phyloP scores from a whole-genome alignment of 1,140 invertebrate species.

The Zaprionus inermis region DNA sequence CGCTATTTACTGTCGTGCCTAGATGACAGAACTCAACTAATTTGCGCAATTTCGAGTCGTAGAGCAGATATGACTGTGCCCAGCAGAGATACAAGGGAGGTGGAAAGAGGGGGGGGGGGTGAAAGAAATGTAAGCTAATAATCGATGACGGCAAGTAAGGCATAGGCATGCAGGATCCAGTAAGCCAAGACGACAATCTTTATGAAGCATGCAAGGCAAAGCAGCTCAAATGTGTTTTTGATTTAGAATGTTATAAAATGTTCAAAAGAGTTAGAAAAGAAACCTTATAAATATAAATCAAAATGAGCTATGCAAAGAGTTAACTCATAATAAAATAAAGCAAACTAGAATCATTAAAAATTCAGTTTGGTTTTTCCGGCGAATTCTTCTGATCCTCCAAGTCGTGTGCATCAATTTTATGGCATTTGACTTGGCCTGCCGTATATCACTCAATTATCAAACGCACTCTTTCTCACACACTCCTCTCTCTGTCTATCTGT shows the following conservation, averaged over 20 bases:
- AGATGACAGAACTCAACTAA: constrained; percentile 21
- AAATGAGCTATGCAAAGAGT: no score
- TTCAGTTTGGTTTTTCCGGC: not conserved
- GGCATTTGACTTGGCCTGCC: constrained; percentile 28
- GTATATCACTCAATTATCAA: constrained; percentile 76
- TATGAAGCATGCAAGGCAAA: no score
- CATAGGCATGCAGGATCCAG: not conserved
- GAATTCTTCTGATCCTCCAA: not conserved
- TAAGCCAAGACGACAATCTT: no score
- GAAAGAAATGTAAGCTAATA: not conserved
- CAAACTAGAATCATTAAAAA: no score
- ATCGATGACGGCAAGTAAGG: not conserved
- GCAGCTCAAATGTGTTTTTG: no score
- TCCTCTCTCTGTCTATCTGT: constrained; percentile 56
- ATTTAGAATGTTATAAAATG: no score
- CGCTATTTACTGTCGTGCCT: not conserved
- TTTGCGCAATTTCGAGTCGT: constrained; percentile 19
- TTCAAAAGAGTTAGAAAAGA: no score
- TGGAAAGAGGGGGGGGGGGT: not conserved
- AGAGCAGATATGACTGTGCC: not conserved
- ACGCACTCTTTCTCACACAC: constrained; percentile 1
- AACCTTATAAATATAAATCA: no score
- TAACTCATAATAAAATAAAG: no score
- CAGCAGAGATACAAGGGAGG: not conserved
- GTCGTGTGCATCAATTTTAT: constrained; percentile 23